These are phyloP conservation scores for Cantharis flavilabris DNA, from an alignment of 2,888 invertebrate species.

Conservation along the genomic window DNA sequence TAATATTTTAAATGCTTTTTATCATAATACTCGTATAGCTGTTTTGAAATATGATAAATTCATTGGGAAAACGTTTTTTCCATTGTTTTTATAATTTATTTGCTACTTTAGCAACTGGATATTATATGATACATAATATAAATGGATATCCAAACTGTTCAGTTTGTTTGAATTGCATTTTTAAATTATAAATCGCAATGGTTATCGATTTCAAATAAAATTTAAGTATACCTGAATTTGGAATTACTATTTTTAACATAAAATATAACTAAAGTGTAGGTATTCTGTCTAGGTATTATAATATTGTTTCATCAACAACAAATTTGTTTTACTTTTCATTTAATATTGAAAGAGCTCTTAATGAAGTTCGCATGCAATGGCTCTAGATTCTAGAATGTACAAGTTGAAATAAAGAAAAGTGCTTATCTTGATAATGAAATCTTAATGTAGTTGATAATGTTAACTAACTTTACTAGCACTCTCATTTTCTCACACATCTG, in stretches of 20 bases:
- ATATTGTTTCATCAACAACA: background rate
- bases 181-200: background rate
- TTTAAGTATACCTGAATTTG: too few species aligned
- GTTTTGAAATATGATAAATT: background rate
- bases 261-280: too few species aligned
- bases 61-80: background rate
- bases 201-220: too few species aligned
- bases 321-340: background rate
- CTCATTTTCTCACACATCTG: conserved; percentile 24
- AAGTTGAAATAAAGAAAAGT: background rate
- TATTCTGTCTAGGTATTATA: background rate
- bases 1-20: background rate
- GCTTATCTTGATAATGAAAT: background rate
- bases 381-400: background rate
- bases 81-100: background rate
- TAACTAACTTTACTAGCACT: conserved; percentile 21
- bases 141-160: background rate
- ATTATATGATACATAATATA: background rate
- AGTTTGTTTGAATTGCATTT: background rate
- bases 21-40: too few species aligned
- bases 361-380: background rate
- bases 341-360: background rate
- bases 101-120: background rate
- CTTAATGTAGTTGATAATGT: conserved; percentile 1
- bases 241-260: too few species aligned